phyloP scores from a whole-genome alignment of 2,888 invertebrate species.

The Latrodectus elegans region DNA sequence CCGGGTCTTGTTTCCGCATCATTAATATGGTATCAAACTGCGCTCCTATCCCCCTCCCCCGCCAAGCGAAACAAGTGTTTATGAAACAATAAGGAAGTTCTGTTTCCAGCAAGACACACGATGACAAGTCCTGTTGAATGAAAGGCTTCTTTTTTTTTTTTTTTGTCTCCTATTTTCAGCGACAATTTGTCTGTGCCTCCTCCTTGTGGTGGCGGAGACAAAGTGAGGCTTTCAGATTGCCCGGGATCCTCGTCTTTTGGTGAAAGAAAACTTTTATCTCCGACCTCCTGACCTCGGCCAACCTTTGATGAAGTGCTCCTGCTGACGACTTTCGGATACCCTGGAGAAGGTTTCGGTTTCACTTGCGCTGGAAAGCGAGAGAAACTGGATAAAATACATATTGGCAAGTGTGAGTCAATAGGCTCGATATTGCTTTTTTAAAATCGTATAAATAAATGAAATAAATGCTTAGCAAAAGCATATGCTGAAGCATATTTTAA shows the following conservation, averaged over 20 bases:
- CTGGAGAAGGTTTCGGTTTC: neutral
- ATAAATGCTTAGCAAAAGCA: too few relatives aligned
- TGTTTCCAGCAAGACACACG: conserved; percentile 21
- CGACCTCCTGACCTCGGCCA: conserved; percentile 34
- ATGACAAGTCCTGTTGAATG: conserved; percentile 47
- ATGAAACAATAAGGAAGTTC: conserved; percentile 47
- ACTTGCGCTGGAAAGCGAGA: too few relatives aligned
- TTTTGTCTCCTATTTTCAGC: conserved; percentile 38
- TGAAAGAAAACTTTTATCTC: conserved; percentile 59
- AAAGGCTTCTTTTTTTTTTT: neutral
- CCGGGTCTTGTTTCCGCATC: conserved; percentile 16
- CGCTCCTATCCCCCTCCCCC: neutral
- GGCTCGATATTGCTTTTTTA: too few relatives aligned
- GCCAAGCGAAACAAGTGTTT: conserved; percentile 37
- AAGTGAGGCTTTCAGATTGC: conserved; percentile 48
- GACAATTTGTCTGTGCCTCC: conserved; percentile 46
- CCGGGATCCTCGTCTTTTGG: conserved; percentile 22
- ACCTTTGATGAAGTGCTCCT: conserved; percentile 43
- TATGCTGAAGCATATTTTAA: too few relatives aligned
- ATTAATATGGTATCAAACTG: neutral
- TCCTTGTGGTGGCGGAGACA: conserved; percentile 36
- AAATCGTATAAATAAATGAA: too few relatives aligned
- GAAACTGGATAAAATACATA: too few relatives aligned
- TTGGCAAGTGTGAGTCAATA: too few relatives aligned
- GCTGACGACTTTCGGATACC: conserved; percentile 4